phyloP scores from a whole-genome alignment of 1,140 invertebrate genomes.

The Rhynchophorus ferrugineus region DNA sequence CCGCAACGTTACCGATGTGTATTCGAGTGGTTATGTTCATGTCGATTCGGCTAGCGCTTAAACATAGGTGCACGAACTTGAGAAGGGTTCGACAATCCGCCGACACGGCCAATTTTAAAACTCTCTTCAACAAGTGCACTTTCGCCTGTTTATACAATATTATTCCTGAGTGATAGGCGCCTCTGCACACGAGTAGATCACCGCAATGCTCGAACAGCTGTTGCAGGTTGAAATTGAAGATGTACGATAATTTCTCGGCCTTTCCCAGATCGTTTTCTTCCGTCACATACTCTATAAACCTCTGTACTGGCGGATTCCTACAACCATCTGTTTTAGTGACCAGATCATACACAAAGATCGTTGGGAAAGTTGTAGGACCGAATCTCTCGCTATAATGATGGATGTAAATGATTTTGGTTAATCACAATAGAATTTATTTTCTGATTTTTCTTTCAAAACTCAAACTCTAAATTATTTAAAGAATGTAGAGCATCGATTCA shows the following conservation, averaged over 20 bases:
- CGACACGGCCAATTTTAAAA: constrained; percentile 64
- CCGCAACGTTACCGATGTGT: constrained; percentile 60
- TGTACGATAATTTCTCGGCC: constrained; percentile 47
- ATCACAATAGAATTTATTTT: too few species aligned
- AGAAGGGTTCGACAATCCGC: constrained; percentile 63
- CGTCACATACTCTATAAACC: constrained; percentile 59
- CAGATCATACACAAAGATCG: too few species aligned
- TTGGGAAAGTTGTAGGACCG: too few species aligned
- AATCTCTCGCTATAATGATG: too few species aligned
- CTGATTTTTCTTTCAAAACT: too few species aligned
- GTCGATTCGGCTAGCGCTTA: constrained; percentile 48
- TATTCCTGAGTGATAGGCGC: constrained; percentile 55
- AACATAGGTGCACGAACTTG: constrained; percentile 52
- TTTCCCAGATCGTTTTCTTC: constrained; percentile 48
- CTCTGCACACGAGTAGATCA: constrained; percentile 57
- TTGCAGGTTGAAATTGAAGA: constrained; percentile 61
- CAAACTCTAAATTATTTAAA: too few species aligned
- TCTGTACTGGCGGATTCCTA: constrained; percentile 54
- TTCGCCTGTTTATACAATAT: constrained; percentile 65
- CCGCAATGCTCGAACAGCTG: constrained; percentile 65
- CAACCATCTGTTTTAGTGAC: constrained; percentile 19
- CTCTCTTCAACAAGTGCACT: constrained; percentile 58
- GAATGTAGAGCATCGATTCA: too few species aligned
- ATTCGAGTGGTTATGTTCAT: constrained; percentile 54
- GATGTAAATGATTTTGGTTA: too few species aligned